Conservation (phyloP, 2,113 vertebrate genomes). For the Vombatus ursinus region DNA sequence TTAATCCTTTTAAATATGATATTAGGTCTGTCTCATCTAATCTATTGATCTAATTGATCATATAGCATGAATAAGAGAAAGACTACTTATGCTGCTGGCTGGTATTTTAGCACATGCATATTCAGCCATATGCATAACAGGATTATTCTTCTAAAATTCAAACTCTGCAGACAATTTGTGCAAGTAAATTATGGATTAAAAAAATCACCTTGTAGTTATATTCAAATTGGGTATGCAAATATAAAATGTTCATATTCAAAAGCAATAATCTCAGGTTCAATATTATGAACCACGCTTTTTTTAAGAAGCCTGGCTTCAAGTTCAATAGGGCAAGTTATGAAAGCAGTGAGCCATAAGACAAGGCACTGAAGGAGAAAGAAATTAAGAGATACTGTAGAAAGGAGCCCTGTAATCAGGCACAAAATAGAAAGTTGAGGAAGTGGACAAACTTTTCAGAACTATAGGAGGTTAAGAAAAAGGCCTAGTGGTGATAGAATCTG, state of each 20-base stretch:
- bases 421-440: conserved; percentile 16
- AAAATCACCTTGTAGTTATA: not conserved
- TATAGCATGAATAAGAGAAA: not conserved
- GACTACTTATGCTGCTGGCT: not conserved
- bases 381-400: conserved; percentile 6
- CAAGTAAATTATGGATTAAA: conserved; percentile 12
- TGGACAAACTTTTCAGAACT: not conserved
- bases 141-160: not conserved
- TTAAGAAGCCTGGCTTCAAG: not conserved
- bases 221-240: not conserved
- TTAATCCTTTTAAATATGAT: not conserved
- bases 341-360: not conserved
- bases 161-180: not conserved
- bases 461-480: not conserved
- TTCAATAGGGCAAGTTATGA: not conserved
- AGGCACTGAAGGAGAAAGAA: not conserved
- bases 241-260: not conserved
- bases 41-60: not conserved
- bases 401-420: not conserved
- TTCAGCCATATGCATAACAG: not conserved
- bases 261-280: not conserved
- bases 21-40: not conserved
- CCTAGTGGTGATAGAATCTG: not conserved
- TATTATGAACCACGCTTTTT: not conserved
- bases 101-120: not conserved